Base-by-base conservation (phyloP, 2,888 invertebrate genomes). In the Agapetus fuscipes region DNA sequence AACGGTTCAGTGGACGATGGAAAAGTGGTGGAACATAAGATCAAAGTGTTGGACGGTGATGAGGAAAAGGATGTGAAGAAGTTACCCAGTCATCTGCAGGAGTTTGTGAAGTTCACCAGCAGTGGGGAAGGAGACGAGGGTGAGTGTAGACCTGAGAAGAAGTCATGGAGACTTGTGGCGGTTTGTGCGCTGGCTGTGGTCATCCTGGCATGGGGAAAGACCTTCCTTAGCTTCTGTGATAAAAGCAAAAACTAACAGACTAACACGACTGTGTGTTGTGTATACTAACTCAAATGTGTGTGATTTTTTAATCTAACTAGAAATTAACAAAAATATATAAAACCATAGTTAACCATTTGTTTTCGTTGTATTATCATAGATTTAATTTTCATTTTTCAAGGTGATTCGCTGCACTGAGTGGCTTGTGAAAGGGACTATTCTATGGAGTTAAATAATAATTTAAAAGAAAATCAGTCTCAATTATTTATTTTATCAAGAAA, bases 31-130 rank as follows among this genome's bases (percentile, higher is more conserved):
- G 63, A 64, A 49, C 65, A 71, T 42, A 67, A 71, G 55, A 66
- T 74, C 49, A 78, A 72, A 60, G 72, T 85, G 37, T 74, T 83
- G 30, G 80, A 83, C 55, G 79, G 79, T 42, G 56, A 71, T 52
- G 54, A 72, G 60, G 70, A 74, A 54, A 74, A 71, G 42, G 78
- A 78, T 52, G 66, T 78, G 30, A 67, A 68, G 38, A 73, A 73
- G 45, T 66, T 87, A 44, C 88, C 88, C 3, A 78, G 72, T 53
- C 88, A 88, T 61, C 69, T 88, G 54, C 78, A 78, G 55, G 87
- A 88, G 54, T 85, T 87, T 56, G 78, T 86, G 51, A 74, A 72
- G 54, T 76, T 79, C 52, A 71, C 74, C 27, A 66, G 68, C 49
- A 65, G 68, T 51, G 67, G 69, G 49, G 65, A 68, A 51, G 52